Percentiles rank a stretch among this genome's conserved stretches.
These are phyloP conservation scores for Grammomys surdaster DNA, from an alignment of 2,113 vertebrate genomes.

Conservation along the genomic window DNA sequence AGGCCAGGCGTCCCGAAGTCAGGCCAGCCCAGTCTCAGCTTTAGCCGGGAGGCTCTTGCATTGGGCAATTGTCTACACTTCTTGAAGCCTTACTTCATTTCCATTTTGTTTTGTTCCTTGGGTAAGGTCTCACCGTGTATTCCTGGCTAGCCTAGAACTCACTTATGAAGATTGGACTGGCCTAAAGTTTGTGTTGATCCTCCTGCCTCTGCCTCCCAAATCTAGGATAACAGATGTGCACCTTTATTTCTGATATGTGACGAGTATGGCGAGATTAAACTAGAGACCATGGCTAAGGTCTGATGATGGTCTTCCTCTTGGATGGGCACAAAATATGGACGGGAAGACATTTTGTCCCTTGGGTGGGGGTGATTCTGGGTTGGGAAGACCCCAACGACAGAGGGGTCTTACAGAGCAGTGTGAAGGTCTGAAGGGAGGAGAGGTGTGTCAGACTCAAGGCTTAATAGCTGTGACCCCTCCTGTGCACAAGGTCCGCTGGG, in stretches of 20 bases:
- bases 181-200: neutral
- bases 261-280: neutral
- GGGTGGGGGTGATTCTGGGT: neutral
- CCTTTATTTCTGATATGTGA: neutral
- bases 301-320: neutral
- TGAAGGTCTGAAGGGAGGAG: neutral
- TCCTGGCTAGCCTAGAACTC: neutral
- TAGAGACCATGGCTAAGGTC: neutral
- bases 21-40: neutral
- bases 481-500: conserved; percentile 26
- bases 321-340: neutral
- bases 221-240: neutral
- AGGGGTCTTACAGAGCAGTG: neutral
- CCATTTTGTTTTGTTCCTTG: neutral
- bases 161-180: neutral
- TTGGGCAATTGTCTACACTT: too few relatives aligned
- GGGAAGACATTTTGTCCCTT: neutral
- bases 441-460: neutral
- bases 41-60: neutral
- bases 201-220: neutral
- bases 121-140: neutral
- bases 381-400: neutral
- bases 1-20: neutral
- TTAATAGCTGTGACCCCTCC: neutral
- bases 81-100: neutral